Conservation (phyloP, 2,797 vertebrate genomes). For the Pseudochirops corinnae region DNA sequence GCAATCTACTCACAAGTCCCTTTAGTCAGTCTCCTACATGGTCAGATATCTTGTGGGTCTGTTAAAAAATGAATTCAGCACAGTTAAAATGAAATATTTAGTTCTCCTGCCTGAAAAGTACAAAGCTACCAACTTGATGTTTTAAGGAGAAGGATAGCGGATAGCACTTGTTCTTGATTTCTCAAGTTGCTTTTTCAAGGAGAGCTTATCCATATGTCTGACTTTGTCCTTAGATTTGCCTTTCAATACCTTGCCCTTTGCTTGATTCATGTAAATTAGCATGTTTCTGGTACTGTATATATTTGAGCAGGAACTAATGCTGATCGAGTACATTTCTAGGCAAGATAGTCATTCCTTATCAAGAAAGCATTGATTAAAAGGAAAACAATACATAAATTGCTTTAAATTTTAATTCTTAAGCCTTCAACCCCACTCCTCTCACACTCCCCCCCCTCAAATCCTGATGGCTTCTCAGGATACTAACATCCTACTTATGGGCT, state of each 20-base stretch:
- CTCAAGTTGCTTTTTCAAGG: constrained; percentile 37
- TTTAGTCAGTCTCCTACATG: neutral
- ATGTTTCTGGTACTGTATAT: constrained; percentile 32
- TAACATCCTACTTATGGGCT: neutral
- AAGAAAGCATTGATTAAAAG: constrained; percentile 10
- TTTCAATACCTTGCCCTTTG: neutral
- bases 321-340: neutral
- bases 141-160: constrained; percentile 14
- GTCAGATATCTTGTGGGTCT: neutral
- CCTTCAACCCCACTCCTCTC: too few species aligned
- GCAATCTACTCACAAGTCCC: neutral
- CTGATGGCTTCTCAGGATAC: neutral
- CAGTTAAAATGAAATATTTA: constrained; percentile 11
- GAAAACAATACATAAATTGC: neutral
- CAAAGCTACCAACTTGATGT: constrained; percentile 34
- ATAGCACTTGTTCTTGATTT: neutral
- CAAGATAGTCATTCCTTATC: constrained; percentile 31
- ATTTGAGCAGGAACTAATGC: constrained; percentile 13
- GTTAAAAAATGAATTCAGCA: neutral
- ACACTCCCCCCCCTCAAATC: neutral
- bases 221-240: constrained; percentile 2
- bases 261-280: constrained; percentile 12
- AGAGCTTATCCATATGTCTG: neutral
- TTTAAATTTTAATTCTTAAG: neutral
- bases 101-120: constrained; percentile 10